Evolutionary conservation across 2,797 vertebrate genomes (phyloP).

Genomic region (Coluber constrictor): DNA sequence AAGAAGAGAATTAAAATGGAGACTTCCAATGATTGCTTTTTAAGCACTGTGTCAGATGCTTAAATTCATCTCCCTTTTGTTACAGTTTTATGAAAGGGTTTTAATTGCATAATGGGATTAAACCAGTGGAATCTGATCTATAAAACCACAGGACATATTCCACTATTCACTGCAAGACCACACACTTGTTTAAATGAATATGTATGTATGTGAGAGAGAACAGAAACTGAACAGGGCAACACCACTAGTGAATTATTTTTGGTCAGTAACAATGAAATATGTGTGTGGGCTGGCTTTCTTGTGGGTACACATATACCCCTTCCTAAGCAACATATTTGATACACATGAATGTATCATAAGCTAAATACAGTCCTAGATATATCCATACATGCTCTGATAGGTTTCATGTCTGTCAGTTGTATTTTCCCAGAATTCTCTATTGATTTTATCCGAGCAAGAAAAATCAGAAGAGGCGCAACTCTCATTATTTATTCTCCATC

Average conservation of each 20-base stretch:
- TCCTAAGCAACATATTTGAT: not conserved
- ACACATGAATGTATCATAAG: not conserved
- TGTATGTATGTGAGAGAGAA: not conserved
- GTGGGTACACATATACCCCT: not conserved
- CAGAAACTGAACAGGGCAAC: not conserved
- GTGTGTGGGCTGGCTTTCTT: not conserved
- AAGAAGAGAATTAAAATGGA: slow-evolving; percentile 7
- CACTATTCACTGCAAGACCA: slow-evolving; percentile 2
- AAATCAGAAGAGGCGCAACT: not conserved
- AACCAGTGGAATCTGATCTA: slow-evolving; percentile 11
- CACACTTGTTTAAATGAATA: slow-evolving; percentile 4
- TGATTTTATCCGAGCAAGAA: not conserved
- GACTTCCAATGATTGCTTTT: not conserved
- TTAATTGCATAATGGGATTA: slow-evolving; percentile 29
- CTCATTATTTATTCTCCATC: not conserved
- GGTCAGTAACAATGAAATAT: not conserved
- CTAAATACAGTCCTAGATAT: not conserved
- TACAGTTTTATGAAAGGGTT: slow-evolving; percentile 17
- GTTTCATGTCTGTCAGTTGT: not conserved
- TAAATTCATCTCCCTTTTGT: slow-evolving; percentile 15
- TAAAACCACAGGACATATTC: slow-evolving; percentile 16
- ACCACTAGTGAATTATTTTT: not conserved
- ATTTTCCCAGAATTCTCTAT: not conserved
- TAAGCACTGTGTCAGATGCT: not conserved
- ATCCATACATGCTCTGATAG: not conserved